Evolutionary conservation across 1,140 invertebrate species (phyloP), one percentile per base, ranked within the genome.

Genomic region (Eupristina koningsbergeri): DNA sequence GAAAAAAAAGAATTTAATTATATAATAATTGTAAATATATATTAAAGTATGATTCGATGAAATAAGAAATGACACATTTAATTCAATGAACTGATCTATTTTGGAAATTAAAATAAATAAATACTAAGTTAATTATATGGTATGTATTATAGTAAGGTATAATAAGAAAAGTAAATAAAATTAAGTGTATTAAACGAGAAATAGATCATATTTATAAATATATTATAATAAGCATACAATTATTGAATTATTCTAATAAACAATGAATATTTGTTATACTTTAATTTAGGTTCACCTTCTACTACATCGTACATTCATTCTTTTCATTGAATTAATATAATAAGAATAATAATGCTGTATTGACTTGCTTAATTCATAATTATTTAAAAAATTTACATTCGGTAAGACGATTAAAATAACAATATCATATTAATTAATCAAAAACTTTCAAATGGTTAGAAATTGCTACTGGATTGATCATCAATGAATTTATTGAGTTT

Each of bases 141-240:
- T 17, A n/a, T 26, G 34, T 9, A 41, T 41, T 15, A 71, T n/a
- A 7, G 19, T 6, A 3, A 71, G 67, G 36, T 34, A 3, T 39
- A 76, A 77, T 77, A 77, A 77, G 17, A n/a, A 77, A 61, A 61
- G 36, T 53, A 77, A 61, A 77, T 7, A 77, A 31, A 15, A 3
- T 13, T 22, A 47, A 64, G 0, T 73, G 67, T 47, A 31, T 69
- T 76, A 67, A 83, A 64, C 47, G 77, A 69, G 73, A 26, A 67
- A 64, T 50, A 69, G 64, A 78, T 74, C 58, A 69, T 77, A 67
- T 67, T 77, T 77, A 58, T 83, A 81, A 75, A 81, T 83, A 69
- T 74, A 41, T n/a, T n/a, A n/a, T 67, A 83, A 76, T 69, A 22
- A 50, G 74, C 31, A n/a, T 81, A 81, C 41, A 83, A 41, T 19